phyloP scores from a whole-genome alignment of 2,888 invertebrate species.

The Campoplex nolae region DNA sequence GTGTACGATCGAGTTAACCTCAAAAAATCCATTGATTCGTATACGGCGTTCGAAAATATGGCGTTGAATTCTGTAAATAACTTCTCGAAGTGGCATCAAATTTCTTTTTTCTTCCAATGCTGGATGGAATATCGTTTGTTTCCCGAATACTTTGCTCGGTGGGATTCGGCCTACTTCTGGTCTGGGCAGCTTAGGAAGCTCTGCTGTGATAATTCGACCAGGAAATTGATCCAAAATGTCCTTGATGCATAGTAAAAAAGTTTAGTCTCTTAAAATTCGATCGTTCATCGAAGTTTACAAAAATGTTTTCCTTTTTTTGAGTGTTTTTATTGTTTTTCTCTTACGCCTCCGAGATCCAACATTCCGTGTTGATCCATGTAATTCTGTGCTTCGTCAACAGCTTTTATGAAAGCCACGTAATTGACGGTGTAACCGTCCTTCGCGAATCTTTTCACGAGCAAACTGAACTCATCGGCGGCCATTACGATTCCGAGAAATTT shows the following conservation, averaged over 20 bases:
- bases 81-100: conserved; percentile 85
- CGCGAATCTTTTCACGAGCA: conserved; percentile 91
- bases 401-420: conserved; percentile 90
- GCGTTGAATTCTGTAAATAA: conserved; percentile 89
- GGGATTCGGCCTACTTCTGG: conserved; percentile 88
- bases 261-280: not conserved
- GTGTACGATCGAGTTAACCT: conserved; percentile 83
- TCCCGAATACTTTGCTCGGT: conserved; percentile 86
- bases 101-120: conserved; percentile 85
- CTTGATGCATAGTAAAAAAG: conserved; percentile 76
- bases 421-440: conserved; percentile 92
- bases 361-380: conserved; percentile 86
- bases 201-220: conserved; percentile 88
- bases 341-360: conserved; percentile 86
- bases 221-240: conserved; percentile 87
- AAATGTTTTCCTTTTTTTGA: conserved; percentile 4
- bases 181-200: conserved; percentile 89
- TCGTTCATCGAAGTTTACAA: not conserved
- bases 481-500: conserved; percentile 90
- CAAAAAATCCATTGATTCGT: conserved; percentile 89
- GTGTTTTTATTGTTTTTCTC: conserved; percentile 11
- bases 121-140: conserved; percentile 87
- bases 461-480: conserved; percentile 90
- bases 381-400: conserved; percentile 88
- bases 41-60: conserved; percentile 88